Conservation (phyloP, 2,797 vertebrate genomes). For the Cheirogaleus major region DNA sequence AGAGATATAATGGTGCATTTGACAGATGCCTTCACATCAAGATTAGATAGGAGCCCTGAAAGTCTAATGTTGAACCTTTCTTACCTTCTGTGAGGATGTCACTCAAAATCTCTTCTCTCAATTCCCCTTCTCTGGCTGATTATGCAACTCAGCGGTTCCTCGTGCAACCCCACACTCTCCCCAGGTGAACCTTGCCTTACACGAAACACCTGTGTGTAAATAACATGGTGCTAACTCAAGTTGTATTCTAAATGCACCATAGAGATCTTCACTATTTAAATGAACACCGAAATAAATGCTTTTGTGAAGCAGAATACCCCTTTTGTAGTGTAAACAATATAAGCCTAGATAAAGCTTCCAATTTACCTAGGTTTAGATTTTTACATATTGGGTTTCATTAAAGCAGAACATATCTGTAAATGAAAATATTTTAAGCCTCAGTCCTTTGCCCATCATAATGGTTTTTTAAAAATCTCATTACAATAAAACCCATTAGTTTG, state of each 20-base stretch:
- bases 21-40: slow-evolving; percentile 59
- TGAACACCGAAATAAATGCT: slow-evolving; percentile 24
- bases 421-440: slow-evolving; percentile 73
- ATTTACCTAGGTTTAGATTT: slow-evolving; percentile 64
- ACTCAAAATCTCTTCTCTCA: slow-evolving; percentile 60
- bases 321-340: slow-evolving; percentile 67
- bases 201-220: slow-evolving; percentile 40
- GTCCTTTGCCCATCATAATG: slow-evolving; percentile 63
- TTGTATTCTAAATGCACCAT: not conserved
- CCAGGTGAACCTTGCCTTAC: not conserved
- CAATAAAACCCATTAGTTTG: slow-evolving; percentile 74
- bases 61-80: not conserved
- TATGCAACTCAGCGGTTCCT: not conserved
- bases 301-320: slow-evolving; percentile 41
- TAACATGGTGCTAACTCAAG: not conserved
- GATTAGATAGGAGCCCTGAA: slow-evolving; percentile 63
- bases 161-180: not conserved
- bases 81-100: slow-evolving; percentile 52
- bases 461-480: slow-evolving; percentile 74
- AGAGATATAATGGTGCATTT: slow-evolving; percentile 60
- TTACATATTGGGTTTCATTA: slow-evolving; percentile 70
- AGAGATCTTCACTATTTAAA: slow-evolving; percentile 14
- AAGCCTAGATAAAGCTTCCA: slow-evolving; percentile 57
- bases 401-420: slow-evolving; percentile 68
- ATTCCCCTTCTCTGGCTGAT: not conserved